Conservation (phyloP, 2,888 invertebrate genomes). For the Microctonus hyperodae region DNA sequence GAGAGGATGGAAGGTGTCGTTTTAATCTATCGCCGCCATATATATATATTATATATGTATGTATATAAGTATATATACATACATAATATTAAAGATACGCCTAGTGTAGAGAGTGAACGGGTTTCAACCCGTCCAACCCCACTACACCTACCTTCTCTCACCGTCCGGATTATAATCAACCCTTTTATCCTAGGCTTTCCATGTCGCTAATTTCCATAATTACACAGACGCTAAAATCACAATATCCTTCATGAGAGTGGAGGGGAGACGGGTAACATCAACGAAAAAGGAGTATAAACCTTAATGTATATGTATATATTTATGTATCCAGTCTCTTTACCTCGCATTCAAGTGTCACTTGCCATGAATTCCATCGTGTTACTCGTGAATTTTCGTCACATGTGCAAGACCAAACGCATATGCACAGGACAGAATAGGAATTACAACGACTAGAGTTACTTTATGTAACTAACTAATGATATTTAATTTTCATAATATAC, state of each 20-base stretch:
- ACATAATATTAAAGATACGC: conserved; percentile 6
- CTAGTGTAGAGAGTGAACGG: background rate
- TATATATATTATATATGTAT: too few species aligned
- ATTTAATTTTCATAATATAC: conserved; percentile 10
- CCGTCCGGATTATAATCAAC: conserved; percentile 63
- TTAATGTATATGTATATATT: too few species aligned
- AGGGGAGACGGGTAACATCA: conserved; percentile 33
- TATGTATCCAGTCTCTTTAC: conserved; percentile 24
- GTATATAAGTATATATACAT: conserved; percentile 37
- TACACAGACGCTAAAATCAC: conserved; percentile 65
- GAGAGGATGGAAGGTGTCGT: conserved; percentile 61
- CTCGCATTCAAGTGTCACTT: conserved; percentile 28
- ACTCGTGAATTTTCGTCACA: too few species aligned
- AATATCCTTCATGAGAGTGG: conserved; percentile 55
- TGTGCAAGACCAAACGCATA: too few species aligned
- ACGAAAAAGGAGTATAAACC: conserved; percentile 62
- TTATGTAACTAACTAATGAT: conserved; percentile 26
- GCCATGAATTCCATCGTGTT: conserved; percentile 15
- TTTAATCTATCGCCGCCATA: conserved; percentile 64
- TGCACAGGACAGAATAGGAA: conserved; percentile 18
- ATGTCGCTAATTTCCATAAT: conserved; percentile 65
- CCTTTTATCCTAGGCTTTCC: conserved; percentile 64
- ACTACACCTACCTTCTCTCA: conserved; percentile 30
- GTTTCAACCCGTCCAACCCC: background rate
- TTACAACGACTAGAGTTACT: conserved; percentile 27